Conservation (phyloP, 1,140 invertebrate genomes). For the Aphaenogaster rudis region DNA sequence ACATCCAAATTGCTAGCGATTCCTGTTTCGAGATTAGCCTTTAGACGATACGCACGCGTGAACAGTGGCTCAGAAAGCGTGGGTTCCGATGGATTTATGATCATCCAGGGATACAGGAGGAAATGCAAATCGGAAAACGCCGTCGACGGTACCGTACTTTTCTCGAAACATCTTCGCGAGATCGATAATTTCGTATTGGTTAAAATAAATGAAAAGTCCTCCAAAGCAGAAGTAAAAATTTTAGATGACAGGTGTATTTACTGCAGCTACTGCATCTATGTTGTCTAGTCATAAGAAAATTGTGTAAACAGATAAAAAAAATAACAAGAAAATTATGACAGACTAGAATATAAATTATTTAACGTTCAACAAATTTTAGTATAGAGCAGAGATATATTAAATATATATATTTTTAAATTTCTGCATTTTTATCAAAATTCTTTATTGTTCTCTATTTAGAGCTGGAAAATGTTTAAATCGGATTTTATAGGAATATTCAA, state of each 20-base stretch:
- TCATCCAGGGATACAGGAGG: slow-evolving; percentile 66
- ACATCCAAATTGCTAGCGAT: slow-evolving; percentile 11
- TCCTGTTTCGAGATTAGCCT: slow-evolving; percentile 65
- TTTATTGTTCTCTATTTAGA: not conserved
- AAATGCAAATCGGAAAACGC: slow-evolving; percentile 76
- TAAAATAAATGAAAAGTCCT: not conserved
- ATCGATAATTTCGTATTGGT: slow-evolving; percentile 55
- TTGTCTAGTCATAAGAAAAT: not conserved
- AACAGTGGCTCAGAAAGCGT: slow-evolving; percentile 60
- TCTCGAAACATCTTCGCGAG: slow-evolving; percentile 33
- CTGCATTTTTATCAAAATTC: slow-evolving; percentile 15
- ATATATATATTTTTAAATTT: not conserved
- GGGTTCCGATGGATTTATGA: slow-evolving; percentile 77
- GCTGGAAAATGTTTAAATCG: not conserved
- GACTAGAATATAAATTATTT: slow-evolving; percentile 3
- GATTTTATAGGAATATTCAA: not conserved
- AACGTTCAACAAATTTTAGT: not conserved
- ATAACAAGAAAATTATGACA: not conserved
- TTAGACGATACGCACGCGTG: slow-evolving; percentile 34
- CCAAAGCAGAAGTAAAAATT: not conserved
- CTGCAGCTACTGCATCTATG: not conserved
- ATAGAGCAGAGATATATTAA: not conserved
- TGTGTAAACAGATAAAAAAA: not conserved
- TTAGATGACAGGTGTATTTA: not conserved
- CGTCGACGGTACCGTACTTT: not conserved